Conservation (phyloP, 2,113 vertebrate genomes). For the Heliornis fulica region DNA sequence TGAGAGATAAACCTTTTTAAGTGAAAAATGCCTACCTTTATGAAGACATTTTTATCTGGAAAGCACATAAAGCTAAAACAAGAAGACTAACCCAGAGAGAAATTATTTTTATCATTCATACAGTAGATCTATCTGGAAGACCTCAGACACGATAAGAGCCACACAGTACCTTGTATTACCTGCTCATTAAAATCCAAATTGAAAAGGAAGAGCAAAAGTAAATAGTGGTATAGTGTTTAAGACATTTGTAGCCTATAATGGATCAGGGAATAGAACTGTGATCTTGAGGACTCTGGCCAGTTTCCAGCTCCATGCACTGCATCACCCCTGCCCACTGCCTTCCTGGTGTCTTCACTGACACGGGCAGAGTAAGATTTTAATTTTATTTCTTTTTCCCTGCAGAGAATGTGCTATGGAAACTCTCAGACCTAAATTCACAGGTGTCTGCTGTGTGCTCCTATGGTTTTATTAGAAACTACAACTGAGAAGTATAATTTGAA, state of each 20-base stretch:
- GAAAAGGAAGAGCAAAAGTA: not conserved
- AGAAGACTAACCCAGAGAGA: not conserved
- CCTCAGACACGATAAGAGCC: not conserved
- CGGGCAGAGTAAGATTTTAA: not conserved
- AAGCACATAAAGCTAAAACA: not conserved
- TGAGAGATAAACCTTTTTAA: not conserved
- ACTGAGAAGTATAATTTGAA: not conserved
- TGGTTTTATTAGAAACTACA: not conserved
- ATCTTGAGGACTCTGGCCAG: not conserved
- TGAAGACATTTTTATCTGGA: not conserved
- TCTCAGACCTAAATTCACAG: not conserved
- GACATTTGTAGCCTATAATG: fast-evolving
- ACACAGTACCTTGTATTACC: not conserved
- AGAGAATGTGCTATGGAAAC: not conserved
- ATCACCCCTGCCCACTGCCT: not conserved
- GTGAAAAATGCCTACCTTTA: not conserved
- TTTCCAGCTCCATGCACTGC: not conserved
- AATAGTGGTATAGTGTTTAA: not conserved
- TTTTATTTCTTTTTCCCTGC: not conserved
- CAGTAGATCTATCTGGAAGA: not conserved
- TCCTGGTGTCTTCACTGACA: not conserved
- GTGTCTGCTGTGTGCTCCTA: not conserved
- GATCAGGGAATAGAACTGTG: not conserved
- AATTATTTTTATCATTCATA: not conserved
- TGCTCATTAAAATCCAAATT: not conserved